Base-by-base conservation (phyloP, 2,113 vertebrate genomes). In the Anseranas semipalmata region DNA sequence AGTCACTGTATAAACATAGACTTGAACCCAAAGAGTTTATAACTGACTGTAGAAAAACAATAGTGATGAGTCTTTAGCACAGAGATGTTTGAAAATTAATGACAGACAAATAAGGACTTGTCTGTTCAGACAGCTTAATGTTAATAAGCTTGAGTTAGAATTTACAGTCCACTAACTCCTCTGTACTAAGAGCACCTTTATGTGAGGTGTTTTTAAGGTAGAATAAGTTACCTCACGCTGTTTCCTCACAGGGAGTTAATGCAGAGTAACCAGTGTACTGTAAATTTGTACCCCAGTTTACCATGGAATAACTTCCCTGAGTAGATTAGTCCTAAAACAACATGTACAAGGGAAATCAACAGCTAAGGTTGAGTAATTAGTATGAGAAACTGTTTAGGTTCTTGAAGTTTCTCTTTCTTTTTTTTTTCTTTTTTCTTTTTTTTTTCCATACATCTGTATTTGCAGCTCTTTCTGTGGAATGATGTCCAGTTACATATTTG, bases 181-280 rank as follows among this genome's bases (percentile, higher is more conserved):
- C 52, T 43, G 86, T 78, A 90, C 73, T 71, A 95, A 91, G 12
- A 95, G 46, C 32, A 95, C 68, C 94, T 95, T 95, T 86, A 86
- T 89, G 79, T 1, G 17, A 95, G 76, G 59, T 89, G 82, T n/a
- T 96, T 87, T 90, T 86, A 92, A 93, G 86, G 94, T 80, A 95
- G 89, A 95, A 83, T 84, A 95, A 92, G 95, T 88, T 95, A 79
- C 33, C 35, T 94, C 96, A 97, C 1, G 95, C 95, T 97, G 96
- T 83, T 97, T 93, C 88, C 88, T 95, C 96, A 93, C 86, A 92
- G 95, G 92, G 94, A 97, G 95, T 93, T 97, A 97, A 96, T 96
- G 94, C 88, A 77, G 50, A 96, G 83, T 67, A 97, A 95, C 72
- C 88, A 97, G 79, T 95, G 90, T 95, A 96, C 96, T 95, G 96